phyloP scores from a whole-genome alignment of 2,888 invertebrate species.

The Eupithecia insigniata region DNA sequence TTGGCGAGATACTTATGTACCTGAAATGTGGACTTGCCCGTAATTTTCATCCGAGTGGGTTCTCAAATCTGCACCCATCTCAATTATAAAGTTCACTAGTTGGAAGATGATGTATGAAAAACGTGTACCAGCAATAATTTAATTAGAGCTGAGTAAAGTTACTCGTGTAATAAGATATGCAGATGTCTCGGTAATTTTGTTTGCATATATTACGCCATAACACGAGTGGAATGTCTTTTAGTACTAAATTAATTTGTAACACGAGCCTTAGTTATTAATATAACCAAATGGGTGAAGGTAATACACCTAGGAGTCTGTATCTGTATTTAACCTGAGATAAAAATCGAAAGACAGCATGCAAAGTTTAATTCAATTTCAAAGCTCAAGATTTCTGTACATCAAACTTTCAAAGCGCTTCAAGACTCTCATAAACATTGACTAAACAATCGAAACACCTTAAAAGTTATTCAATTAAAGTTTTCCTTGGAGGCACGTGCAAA shows the following conservation, averaged over 20 bases:
- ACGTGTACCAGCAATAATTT: slow-evolving; percentile 6
- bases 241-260: slow-evolving; percentile 33
- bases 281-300: background rate
- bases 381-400: slow-evolving; percentile 22
- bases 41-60: background rate
- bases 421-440: slow-evolving; percentile 27
- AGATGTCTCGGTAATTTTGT: slow-evolving; percentile 34
- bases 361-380: slow-evolving; percentile 2
- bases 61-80: background rate
- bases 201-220: slow-evolving; percentile 33
- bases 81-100: slow-evolving; percentile 8
- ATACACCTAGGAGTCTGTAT: background rate
- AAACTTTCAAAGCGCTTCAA: slow-evolving; percentile 11
- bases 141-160: slow-evolving; percentile 27
- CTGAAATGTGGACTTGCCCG: background rate
- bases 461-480: slow-evolving; percentile 43
- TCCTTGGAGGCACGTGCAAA: slow-evolving; percentile 28
- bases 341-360: background rate
- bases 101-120: slow-evolving; percentile 20
- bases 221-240: slow-evolving; percentile 28
- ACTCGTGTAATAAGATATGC: slow-evolving; percentile 26
- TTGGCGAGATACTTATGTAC: background rate
- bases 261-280: slow-evolving; percentile 14
- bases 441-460: slow-evolving; percentile 28
- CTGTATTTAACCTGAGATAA: background rate